Percentiles rank a stretch among this genome's conserved stretches.
These are phyloP conservation scores for Psittacula cyanocephala DNA, from an alignment of 2,113 vertebrate genomes.

Conservation along the genomic window DNA sequence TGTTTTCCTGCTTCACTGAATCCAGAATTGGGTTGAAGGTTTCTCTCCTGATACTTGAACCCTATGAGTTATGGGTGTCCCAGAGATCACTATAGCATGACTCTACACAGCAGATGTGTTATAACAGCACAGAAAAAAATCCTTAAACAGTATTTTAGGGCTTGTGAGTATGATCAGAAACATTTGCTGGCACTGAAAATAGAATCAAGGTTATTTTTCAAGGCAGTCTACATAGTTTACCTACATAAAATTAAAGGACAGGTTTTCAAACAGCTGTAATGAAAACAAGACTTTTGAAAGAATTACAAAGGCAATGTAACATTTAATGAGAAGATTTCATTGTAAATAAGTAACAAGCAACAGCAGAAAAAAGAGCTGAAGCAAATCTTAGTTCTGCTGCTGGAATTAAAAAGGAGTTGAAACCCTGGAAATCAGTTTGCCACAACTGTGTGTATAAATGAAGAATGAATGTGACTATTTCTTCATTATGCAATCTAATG, in stretches of 20 bases:
- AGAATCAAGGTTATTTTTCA: neutral
- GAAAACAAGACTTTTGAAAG: neutral
- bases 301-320: neutral
- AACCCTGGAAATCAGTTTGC: neutral
- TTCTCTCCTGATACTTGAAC: neutral
- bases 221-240: neutral
- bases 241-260: neutral
- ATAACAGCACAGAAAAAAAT: neutral
- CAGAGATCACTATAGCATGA: neutral
- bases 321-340: neutral
- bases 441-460: neutral
- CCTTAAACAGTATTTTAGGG: neutral
- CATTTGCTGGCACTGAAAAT: neutral
- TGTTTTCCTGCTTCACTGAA: neutral
- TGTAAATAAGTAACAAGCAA: neutral
- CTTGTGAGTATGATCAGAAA: neutral
- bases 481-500: neutral
- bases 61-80: neutral
- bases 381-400: neutral
- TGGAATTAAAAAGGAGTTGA: neutral
- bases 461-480: neutral
- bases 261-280: neutral
- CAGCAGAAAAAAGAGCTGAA: neutral
- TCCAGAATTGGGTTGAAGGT: neutral
- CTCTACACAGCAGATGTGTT: neutral